Base-by-base conservation (phyloP, 2,888 invertebrate genomes). In the Polyommatus iphigenia region DNA sequence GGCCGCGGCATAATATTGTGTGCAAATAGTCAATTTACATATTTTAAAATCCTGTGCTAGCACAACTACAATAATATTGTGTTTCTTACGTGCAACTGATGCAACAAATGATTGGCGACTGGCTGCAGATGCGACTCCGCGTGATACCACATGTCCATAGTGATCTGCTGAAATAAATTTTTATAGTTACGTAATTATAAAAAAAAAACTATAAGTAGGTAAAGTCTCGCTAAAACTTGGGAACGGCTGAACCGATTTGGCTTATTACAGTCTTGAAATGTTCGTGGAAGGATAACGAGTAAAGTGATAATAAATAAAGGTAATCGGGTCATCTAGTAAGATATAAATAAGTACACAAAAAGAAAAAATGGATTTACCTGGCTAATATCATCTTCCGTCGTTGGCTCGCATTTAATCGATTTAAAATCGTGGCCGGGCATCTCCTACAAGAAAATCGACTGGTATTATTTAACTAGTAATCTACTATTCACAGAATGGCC, bases 381-480 rank as follows among this genome's bases (percentile, higher is more conserved):
- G 24, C 24, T 41, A 82, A 85, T 86, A 80, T 91, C 90, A 80
- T 93, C 91, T 79, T 90, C 91, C 78, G 91, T 92, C 7, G 83
- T 84, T 79, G 91, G 91, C 83, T 93, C 93, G 86, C 89, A 85
- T 87, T 93, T 94, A 81, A 93, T 89, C 80, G 82, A 85, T 79
- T 83, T 82, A 79, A 83, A 80, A 78, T 87, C 89, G 85, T 88
- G 82, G 78, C 90, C 89, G 80, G 90, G 89, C 93, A 94, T 94
- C 83, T 88, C 91, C 92, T 91, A 78, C 67, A 79, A 80, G 76
- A 32, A n/a, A 75, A 46, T 46, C 10, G 46, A 46, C 10, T 46
- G 10, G 10, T 46, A 3, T 46, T 41, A 41, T 41, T 41, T 46
- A 10, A 46, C 10, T 10, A 36, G 36, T 36, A 36, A 36, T 36